Percentiles rank a stretch among this genome's conserved stretches.
Conservation (phyloP, 2,113 vertebrate genomes). For the Lethenteron camtschaticum region DNA sequence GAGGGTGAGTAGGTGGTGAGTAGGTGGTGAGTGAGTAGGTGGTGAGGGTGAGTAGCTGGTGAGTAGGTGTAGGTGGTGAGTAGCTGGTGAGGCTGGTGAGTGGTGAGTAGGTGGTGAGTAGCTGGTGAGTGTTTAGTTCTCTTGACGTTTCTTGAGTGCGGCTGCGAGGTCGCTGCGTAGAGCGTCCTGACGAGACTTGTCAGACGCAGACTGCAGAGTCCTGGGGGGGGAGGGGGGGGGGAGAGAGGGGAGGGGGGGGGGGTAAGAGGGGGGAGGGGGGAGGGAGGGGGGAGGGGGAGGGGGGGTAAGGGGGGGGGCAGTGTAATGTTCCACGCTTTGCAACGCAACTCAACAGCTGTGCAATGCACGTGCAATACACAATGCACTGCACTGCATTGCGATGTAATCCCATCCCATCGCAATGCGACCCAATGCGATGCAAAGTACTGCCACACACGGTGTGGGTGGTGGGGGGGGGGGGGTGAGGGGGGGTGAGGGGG, state of each 20-base stretch:
- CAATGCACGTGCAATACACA: neutral
- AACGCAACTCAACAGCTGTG: too few species aligned
- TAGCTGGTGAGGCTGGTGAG: too few species aligned
- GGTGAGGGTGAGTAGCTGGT: too few species aligned
- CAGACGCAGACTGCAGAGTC: conserved; percentile 76
- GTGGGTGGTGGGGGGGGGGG: neutral
- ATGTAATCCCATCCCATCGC: neutral
- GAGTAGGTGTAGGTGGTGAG: too few species aligned
- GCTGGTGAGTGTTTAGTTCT: neutral
- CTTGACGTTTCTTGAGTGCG: conserved; percentile 44
- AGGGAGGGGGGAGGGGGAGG: conserved; percentile 23
- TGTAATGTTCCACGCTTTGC: too few species aligned
- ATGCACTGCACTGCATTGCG: neutral
- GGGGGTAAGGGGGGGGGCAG: conserved; percentile 22
- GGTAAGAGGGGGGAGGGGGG: too few species aligned
- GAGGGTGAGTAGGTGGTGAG: too few species aligned
- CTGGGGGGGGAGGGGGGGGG: conserved; percentile 21
- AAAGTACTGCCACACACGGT: neutral
- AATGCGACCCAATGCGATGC: neutral
- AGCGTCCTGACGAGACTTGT: conserved; percentile 83
- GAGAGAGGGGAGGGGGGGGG: conserved; percentile 2
- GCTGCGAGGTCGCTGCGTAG: conserved; percentile 73
- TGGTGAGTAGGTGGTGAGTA: neutral
- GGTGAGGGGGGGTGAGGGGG: neutral
- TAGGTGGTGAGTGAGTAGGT: too few species aligned